Evolutionary conservation across 2,888 invertebrate genomes (phyloP).

Genomic region (Synanthedon myopaeformis): DNA sequence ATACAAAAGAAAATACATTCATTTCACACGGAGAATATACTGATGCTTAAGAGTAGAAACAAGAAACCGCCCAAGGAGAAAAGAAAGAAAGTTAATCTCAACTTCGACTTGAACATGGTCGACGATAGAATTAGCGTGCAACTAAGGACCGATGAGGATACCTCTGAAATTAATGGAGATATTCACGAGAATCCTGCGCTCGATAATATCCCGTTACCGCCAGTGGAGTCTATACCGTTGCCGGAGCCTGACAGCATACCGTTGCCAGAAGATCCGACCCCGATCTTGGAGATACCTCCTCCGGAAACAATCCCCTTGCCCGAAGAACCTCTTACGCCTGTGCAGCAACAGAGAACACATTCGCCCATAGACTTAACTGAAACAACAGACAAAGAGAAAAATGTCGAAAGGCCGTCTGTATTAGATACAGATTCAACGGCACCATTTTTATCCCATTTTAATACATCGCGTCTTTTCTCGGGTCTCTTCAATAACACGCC

Average conservation of each 20-base stretch:
- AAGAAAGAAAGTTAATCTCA: conserved; percentile 65
- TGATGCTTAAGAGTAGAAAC: conserved; percentile 71
- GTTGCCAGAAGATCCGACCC: conserved; percentile 45
- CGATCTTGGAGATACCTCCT: conserved; percentile 34
- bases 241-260: conserved; percentile 54
- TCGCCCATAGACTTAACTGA: not conserved
- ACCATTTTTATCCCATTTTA: conserved; percentile 48
- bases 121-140: conserved; percentile 66
- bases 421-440: conserved; percentile 26
- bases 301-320: conserved; percentile 55
- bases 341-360: not conserved
- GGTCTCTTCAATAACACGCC: conserved; percentile 58
- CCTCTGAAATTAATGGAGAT: conserved; percentile 19
- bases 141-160: conserved; percentile 46
- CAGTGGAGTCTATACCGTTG: conserved; percentile 54
- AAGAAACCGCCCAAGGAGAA: conserved; percentile 68
- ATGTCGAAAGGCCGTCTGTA: conserved; percentile 24
- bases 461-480: conserved; percentile 54
- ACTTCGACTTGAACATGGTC: conserved; percentile 65
- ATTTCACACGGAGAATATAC: conserved; percentile 74
- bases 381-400: conserved; percentile 16
- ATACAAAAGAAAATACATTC: conserved; percentile 73
- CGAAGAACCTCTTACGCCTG: conserved; percentile 40
- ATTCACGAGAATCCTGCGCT: conserved; percentile 16
- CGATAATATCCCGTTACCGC: conserved; percentile 12